These are phyloP conservation scores for Phylloscopus trochilus DNA, from an alignment of 2,113 vertebrate species.

Conservation along the genomic window DNA sequence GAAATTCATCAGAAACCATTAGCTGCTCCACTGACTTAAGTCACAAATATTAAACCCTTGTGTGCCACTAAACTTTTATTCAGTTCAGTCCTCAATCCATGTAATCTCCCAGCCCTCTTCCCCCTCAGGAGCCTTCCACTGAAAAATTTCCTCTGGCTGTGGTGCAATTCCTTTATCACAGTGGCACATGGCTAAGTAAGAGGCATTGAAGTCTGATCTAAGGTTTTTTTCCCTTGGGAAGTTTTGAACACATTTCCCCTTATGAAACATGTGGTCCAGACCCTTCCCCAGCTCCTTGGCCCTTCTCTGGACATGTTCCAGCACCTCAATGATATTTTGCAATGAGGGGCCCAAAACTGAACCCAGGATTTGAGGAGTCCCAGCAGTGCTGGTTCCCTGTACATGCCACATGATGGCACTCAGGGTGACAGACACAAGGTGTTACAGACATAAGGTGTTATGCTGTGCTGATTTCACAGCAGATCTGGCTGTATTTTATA, in stretches of 20 bases:
- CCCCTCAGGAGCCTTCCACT: background rate
- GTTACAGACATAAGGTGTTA: background rate
- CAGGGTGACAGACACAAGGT: background rate
- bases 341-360: background rate
- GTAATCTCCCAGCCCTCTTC: background rate
- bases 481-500: background rate
- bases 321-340: background rate
- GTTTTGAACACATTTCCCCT: background rate
- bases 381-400: background rate
- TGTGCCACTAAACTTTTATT: background rate
- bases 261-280: background rate
- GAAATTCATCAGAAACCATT: background rate
- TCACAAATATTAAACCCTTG: background rate
- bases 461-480: background rate
- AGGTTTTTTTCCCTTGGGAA: background rate
- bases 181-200: rapidly evolving
- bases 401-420: background rate
- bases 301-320: background rate
- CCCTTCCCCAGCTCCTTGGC: background rate
- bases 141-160: rapidly evolving
- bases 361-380: background rate
- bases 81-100: background rate
- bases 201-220: background rate
- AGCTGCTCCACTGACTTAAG: background rate
- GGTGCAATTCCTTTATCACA: too few species aligned